Evolutionary conservation across 2,888 invertebrate genomes (phyloP).

Genomic region (Trissolcus japonicus): DNA sequence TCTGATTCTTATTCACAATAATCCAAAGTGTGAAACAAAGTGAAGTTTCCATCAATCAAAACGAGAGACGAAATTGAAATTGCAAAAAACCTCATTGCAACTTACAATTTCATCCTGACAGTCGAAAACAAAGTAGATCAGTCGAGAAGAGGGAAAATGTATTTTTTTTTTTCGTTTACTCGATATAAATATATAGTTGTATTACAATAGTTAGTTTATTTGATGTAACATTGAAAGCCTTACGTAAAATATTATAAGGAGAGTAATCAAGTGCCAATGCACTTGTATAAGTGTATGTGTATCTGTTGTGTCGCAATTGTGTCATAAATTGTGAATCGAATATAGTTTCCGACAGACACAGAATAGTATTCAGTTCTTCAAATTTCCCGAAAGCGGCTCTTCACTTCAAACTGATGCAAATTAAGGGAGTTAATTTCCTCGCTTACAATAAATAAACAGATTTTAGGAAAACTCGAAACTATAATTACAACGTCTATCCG

Average conservation of each 20-base stretch:
- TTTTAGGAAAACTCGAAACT: conserved; percentile 11
- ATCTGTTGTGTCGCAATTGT: conserved; percentile 33
- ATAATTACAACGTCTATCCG: not conserved
- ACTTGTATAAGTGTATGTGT: conserved; percentile 33
- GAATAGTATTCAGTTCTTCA: conserved; percentile 40
- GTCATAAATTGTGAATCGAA: conserved; percentile 43
- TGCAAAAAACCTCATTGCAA: too few relatives aligned
- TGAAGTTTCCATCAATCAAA: too few relatives aligned
- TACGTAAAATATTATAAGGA: conserved; percentile 73
- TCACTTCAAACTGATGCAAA: too few relatives aligned
- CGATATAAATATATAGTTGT: conserved; percentile 74
- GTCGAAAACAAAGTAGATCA: conserved; percentile 44
- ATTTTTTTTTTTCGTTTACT: conserved; percentile 63
- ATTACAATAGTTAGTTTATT: conserved; percentile 73
- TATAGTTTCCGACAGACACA: conserved; percentile 45
- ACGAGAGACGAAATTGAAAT: too few relatives aligned
- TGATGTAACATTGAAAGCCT: conserved; percentile 75
- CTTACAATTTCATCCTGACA: not conserved
- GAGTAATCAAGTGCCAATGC: conserved; percentile 46
- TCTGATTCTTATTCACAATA: not conserved
- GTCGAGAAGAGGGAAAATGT: conserved; percentile 63
- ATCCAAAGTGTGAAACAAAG: too few relatives aligned
- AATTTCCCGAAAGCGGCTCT: not conserved
- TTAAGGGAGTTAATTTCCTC: too few relatives aligned
- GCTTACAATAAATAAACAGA: not conserved